These are phyloP conservation scores for Spermophilus dauricus DNA, from an alignment of 2,113 vertebrate species.

Conservation along the genomic window DNA sequence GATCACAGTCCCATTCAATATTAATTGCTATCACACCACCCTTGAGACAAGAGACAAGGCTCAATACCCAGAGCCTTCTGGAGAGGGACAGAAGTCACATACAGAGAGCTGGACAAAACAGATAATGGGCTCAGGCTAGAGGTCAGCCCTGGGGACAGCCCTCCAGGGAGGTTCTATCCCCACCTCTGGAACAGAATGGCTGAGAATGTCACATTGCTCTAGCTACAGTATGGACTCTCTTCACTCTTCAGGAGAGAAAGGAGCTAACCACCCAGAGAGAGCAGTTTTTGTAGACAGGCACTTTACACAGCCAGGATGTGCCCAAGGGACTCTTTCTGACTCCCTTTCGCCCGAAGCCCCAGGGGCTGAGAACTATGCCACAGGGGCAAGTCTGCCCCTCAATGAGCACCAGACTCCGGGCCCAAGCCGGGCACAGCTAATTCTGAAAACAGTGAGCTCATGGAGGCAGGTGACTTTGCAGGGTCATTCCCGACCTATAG, in stretches of 20 bases:
- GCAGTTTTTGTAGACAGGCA: accelerated
- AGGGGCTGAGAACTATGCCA: not conserved
- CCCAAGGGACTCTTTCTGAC: not conserved
- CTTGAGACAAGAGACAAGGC: slow-evolving; percentile 87
- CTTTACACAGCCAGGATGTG: not conserved
- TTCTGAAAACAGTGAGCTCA: not conserved
- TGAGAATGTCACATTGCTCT: accelerated
- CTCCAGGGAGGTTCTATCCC: not conserved
- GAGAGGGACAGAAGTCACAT: not conserved
- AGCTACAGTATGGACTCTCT: accelerated
- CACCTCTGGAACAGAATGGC: not conserved
- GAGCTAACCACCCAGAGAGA: not conserved
- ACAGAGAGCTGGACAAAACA: not conserved
- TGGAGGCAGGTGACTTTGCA: not conserved
- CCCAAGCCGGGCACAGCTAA: not conserved
- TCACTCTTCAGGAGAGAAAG: not conserved
- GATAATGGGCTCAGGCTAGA: not conserved
- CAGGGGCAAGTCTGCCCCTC: not conserved
- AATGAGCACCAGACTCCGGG: not conserved
- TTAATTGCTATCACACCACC: slow-evolving; percentile 96
- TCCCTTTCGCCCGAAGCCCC: not conserved
- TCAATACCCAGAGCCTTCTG: slow-evolving; percentile 7
- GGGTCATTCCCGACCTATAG: not conserved
- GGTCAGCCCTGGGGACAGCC: not conserved
- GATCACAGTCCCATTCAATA: slow-evolving; percentile 97